Evolutionary conservation across 2,797 vertebrate genomes (phyloP).

Genomic region (Salmo trutta): DNA sequence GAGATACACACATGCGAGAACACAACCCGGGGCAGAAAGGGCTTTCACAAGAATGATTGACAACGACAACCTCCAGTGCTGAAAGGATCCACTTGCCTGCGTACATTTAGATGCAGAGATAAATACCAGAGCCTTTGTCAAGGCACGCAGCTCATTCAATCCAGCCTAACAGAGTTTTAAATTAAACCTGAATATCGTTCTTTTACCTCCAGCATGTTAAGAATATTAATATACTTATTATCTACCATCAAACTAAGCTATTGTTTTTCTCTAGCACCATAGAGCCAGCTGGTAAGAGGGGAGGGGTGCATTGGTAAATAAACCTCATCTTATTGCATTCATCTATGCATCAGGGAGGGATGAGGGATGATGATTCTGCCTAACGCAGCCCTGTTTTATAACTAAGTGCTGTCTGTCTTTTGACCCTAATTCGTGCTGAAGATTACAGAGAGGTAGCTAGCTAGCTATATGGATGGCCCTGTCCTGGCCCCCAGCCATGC

Average conservation of each 20-base stretch:
- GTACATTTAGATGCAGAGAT: constrained; percentile 13
- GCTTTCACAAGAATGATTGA: constrained; percentile 8
- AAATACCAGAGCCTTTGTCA: constrained; percentile 13
- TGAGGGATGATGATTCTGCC: background rate
- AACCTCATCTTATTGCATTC: constrained; percentile 54
- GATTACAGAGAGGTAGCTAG: constrained; percentile 35
- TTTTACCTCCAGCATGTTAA: constrained; percentile 27
- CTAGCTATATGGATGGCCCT: constrained; percentile 28
- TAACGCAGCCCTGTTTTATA: constrained; percentile 46
- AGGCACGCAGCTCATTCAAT: constrained; percentile 38
- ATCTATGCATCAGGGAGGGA: constrained; percentile 43
- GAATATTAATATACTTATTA: constrained; percentile 55
- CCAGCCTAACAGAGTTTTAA: background rate
- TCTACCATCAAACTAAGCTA: constrained; percentile 12
- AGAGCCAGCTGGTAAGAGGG: constrained; percentile 31
- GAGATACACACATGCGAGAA: background rate
- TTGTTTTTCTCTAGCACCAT: constrained; percentile 20
- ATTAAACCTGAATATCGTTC: background rate
- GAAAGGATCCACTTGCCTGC: constrained; percentile 8
- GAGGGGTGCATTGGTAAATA: constrained; percentile 39
- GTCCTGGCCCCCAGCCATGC: constrained; percentile 31
- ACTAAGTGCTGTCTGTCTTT: constrained; percentile 26
- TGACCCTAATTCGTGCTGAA: constrained; percentile 40
- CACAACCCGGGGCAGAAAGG: background rate
- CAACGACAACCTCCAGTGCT: background rate